Evolutionary conservation across 2,797 vertebrate genomes (phyloP).

Genomic region (Cercopithecus neglectus): DNA sequence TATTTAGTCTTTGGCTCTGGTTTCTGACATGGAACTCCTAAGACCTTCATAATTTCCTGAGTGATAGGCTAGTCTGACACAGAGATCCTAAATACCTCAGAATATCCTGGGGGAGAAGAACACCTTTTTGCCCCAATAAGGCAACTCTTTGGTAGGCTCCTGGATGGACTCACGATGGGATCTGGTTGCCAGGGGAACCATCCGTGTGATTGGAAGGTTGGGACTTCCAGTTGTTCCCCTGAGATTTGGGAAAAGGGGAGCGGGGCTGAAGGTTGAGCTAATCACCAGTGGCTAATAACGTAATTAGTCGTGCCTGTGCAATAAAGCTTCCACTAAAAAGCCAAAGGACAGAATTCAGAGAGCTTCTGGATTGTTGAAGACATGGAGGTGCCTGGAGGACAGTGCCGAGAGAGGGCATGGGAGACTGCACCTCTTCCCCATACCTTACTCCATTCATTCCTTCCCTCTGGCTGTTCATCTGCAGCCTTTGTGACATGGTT

Average conservation of each 20-base stretch:
- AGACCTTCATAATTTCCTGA: background rate
- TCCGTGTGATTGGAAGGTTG: background rate
- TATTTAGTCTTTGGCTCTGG: background rate
- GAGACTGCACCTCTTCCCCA: background rate
- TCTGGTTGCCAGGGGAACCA: background rate
- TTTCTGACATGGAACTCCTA: background rate
- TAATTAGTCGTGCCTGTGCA: background rate
- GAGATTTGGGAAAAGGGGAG: background rate
- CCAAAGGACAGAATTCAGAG: background rate
- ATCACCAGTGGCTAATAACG: background rate
- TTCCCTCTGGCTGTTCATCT: background rate
- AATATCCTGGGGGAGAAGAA: background rate
- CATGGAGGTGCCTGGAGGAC: background rate
- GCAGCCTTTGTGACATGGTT: background rate
- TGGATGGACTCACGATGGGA: background rate
- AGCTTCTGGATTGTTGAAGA: background rate
- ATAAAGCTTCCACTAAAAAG: background rate
- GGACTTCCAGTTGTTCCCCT: background rate
- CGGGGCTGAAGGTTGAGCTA: background rate
- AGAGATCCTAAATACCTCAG: background rate
- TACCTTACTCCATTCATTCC: background rate
- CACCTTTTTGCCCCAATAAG: background rate
- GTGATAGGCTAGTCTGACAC: background rate
- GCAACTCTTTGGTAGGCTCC: background rate
- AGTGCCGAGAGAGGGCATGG: background rate